Evolutionary conservation across 2,888 invertebrate species (phyloP).

Genomic region (Drosophila maculinotata): DNA sequence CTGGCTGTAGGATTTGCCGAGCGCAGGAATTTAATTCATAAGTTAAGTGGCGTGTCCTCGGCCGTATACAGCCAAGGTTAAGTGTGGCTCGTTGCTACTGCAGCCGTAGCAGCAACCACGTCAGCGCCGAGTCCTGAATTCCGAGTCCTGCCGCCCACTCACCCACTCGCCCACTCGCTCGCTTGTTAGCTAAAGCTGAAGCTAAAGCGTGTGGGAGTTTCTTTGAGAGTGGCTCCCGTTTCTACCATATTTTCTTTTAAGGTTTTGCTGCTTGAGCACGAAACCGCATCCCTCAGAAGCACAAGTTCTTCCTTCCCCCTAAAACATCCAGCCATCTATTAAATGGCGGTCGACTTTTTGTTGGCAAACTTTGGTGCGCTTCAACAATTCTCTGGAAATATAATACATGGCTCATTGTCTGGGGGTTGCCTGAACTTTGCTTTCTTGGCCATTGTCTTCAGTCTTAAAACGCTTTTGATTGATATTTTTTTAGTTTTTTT

Average conservation of each 20-base stretch:
- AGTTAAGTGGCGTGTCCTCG: slow-evolving; percentile 77
- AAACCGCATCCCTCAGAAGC: slow-evolving; percentile 25
- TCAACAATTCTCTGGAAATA: slow-evolving; percentile 63
- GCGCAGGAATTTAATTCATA: slow-evolving; percentile 74
- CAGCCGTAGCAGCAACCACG: slow-evolving; percentile 47
- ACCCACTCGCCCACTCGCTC: too few species aligned
- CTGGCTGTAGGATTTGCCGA: slow-evolving; percentile 48
- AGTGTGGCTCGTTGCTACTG: slow-evolving; percentile 50
- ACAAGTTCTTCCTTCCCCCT: not conserved
- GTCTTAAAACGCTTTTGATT: slow-evolving; percentile 45
- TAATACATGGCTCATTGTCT: slow-evolving; percentile 50
- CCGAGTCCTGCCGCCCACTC: slow-evolving; percentile 26
- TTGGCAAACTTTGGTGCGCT: slow-evolving; percentile 29
- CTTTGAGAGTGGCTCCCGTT: slow-evolving; percentile 21
- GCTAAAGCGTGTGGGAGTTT: slow-evolving; percentile 27
- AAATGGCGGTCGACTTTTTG: slow-evolving; percentile 36
- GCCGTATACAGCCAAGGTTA: slow-evolving; percentile 74
- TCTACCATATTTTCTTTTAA: slow-evolving; percentile 33
- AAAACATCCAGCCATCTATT: slow-evolving; percentile 16
- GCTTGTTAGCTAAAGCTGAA: too few species aligned
- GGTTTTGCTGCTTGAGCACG: slow-evolving; percentile 67
- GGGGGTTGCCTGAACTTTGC: slow-evolving; percentile 44
- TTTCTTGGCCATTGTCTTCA: slow-evolving; percentile 29
- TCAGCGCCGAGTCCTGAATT: slow-evolving; percentile 38
- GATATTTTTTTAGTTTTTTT: slow-evolving; percentile 18